Evolutionary conservation across 2,888 invertebrate genomes (phyloP), one percentile per base, ranked within the genome.

Genomic region (Tolmerus cingulatus): DNA sequence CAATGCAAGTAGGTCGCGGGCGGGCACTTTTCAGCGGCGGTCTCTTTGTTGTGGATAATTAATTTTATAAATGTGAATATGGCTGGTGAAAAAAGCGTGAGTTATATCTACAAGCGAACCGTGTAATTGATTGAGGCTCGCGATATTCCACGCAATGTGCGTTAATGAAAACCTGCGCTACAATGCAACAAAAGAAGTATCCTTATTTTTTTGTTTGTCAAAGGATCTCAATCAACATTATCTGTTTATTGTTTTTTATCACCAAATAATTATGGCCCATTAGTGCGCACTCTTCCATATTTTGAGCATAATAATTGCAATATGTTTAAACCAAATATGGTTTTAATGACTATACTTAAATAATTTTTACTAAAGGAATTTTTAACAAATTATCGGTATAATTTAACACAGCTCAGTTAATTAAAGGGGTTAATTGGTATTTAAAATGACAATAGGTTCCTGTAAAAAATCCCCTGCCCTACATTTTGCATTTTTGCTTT

Each of bases 41-140:
- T 79, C 79, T 27, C 79, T 79, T 79, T 79, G 79, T 79, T 79
- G 51, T 51, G 79, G 79, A 79, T 51, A 79, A 79, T 79, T 79
- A 79, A 79, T 79, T 79, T 79, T 79, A 51, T 79, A 51, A 79
- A 79, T 79, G 23, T 51, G 79, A 79, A 79, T 79, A 66, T 23
- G 27, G 23, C 27, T 23, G 12, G 66, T 23, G 23, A 27, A 66
- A 66, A 66, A 66, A 12, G 19, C 23, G 12, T 27, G 23, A 66
- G 66, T 19, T 23, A 66, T 66, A n/a, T n/a, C n/a, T n/a, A 66
- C 27, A 66, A 9, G 27, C 66, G 23, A 66, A 23, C 66, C 23
- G 23, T 66, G 27, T 66, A 66, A 66, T 66, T 66, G 66, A 66
- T 66, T 23, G 66, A 66, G 27, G 23, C 66, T 5, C 23, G 23